Base-by-base conservation (phyloP, 2,888 invertebrate species). In the Drosophila nigricruria region DNA sequence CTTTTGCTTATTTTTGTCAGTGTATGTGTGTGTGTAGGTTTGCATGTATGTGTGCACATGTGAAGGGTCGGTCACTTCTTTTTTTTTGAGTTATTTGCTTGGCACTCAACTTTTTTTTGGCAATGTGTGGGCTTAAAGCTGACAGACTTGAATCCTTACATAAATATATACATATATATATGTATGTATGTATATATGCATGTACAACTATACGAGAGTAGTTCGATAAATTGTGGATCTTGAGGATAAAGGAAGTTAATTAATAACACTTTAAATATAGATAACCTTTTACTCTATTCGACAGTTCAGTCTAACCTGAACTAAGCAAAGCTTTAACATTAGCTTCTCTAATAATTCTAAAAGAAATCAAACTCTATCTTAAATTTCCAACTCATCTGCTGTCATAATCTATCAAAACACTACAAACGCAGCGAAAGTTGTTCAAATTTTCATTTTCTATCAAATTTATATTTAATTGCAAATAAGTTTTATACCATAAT, bases 1-100 rank as follows among this genome's bases (percentile, higher is more conserved):
- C 38, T 50, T 61, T 60, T 45, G 50, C 34, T 58, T 58, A 10
- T 47, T 38, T 61, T 45, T 45, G 9, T 38, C 10, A 30, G 20
- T n/a, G 43, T 10, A 23, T 56, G 4, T 60, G 18, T 42, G 2
- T 50, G 8, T 20, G 42, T 38, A 16, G 40, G 10, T 34, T 8
- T 38, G 3, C 42, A 20, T 50, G 30, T 58, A n/a, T 63, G 9
- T 56, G 43, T 40, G 14, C n/a, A 32, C 43, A 49, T 59, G 59
- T 74, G 57, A 77, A 77, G 79, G 75, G 75, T 77, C 79, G 50
- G 63, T 70, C 66, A 66, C 57, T 50, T 36, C 16, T 70, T 74
- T 58, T 69, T 65, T 63, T 60, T 70, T 32, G 25, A 52, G n/a
- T 70, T 77, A 63, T 77, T 79, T 70, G 53, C 70, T 70, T 67